A percentile compares a stretch with the other conserved stretches of the same genome.
These are phyloP conservation scores for Catostomus latipinnis DNA, from an alignment of 2,797 vertebrate genomes.

Conservation along the genomic window DNA sequence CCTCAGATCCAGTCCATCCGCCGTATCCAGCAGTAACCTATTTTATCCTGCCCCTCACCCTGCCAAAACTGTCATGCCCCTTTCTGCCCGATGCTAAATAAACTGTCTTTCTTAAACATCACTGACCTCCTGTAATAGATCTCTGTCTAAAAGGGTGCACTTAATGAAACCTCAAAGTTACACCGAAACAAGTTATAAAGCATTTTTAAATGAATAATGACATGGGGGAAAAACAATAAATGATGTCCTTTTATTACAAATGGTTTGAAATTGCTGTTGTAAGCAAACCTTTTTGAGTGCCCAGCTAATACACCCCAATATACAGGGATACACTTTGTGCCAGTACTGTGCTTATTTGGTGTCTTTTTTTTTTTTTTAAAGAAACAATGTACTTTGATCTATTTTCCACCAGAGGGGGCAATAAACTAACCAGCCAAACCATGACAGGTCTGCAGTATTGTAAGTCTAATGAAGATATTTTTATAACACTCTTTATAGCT, in stretches of 20 bases:
- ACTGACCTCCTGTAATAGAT: slow-evolving; percentile 64
- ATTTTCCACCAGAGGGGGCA: slow-evolving; percentile 37
- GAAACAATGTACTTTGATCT: neutral
- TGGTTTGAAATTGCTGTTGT: neutral
- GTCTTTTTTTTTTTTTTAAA: too few relatives aligned
- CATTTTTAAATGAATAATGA: too few relatives aligned
- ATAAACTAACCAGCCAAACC: slow-evolving; percentile 8
- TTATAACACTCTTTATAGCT: neutral
- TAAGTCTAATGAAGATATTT: neutral
- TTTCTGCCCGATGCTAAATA: slow-evolving; percentile 76
- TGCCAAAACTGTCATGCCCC: slow-evolving; percentile 61
- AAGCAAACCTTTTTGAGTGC: too few relatives aligned
- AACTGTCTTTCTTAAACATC: slow-evolving; percentile 82
- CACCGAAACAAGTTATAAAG: too few relatives aligned
- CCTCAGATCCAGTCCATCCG: slow-evolving; percentile 95
- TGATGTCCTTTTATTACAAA: neutral
- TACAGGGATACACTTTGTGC: too few relatives aligned
- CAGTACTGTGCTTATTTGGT: too few relatives aligned
- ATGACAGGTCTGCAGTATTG: neutral
- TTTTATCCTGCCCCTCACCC: slow-evolving; percentile 52
- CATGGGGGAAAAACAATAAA: neutral
- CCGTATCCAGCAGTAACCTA: slow-evolving; percentile 90
- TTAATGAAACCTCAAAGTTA: neutral
- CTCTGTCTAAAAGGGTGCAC: neutral
- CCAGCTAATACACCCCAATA: too few relatives aligned